A percentile compares a stretch with the other conserved stretches of the same genome.
These are phyloP conservation scores for Apodemia duryi DNA, from an alignment of 2,888 invertebrate species.

Conservation along the genomic window DNA sequence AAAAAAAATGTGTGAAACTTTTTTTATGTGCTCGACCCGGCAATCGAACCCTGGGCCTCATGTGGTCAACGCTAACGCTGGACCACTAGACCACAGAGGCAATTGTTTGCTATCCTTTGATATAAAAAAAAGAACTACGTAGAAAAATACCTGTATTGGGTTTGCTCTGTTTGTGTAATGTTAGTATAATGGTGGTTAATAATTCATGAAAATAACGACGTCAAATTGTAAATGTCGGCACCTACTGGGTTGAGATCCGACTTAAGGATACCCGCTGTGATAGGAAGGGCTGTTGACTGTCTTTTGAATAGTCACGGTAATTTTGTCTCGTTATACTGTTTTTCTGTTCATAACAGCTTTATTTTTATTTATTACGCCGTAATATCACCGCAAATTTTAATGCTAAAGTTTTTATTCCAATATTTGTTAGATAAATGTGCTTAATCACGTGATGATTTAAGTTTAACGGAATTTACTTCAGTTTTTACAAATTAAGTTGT, in stretches of 20 bases:
- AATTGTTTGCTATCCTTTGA: neutral
- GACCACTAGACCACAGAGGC: too few relatives aligned
- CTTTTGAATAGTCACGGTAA: constrained; percentile 23
- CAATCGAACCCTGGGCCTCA: too few relatives aligned
- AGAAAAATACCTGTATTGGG: neutral
- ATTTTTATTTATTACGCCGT: neutral
- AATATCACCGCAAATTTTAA: neutral
- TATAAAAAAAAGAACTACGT: neutral
- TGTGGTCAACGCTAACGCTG: too few relatives aligned
- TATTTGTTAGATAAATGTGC: too few relatives aligned
- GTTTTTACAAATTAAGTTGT: too few relatives aligned
- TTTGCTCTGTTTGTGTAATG: neutral
- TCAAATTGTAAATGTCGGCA: constrained; percentile 57
- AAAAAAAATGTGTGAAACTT: too few relatives aligned
- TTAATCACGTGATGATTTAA: too few relatives aligned
- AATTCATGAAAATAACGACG: constrained; percentile 44
- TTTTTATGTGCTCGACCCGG: too few relatives aligned
- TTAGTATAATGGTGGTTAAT: constrained; percentile 3
- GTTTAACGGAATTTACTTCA: too few relatives aligned
- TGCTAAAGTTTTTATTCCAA: neutral
- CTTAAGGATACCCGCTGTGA: constrained; percentile 28
- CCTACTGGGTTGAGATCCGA: constrained; percentile 41
- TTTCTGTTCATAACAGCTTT: neutral
- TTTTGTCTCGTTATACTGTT: constrained; percentile 9
- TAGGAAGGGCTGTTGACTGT: constrained; percentile 24